Evolutionary conservation across 1,140 invertebrate genomes (phyloP).

Genomic region (Zaprionus capensis): DNA sequence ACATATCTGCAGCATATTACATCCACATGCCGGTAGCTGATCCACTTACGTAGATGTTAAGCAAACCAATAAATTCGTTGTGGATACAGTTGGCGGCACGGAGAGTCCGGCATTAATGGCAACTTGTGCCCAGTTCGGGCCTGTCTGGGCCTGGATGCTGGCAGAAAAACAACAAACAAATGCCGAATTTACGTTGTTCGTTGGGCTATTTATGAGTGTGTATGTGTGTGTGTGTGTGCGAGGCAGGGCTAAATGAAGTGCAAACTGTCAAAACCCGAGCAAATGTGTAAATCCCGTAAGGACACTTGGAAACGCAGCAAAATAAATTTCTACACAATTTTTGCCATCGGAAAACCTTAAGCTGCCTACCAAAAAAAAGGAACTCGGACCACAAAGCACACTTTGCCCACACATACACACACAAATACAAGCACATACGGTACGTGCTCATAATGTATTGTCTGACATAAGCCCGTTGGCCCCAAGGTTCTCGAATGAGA

Average conservation of each 20-base stretch:
- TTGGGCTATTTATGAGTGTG: constrained; percentile 11
- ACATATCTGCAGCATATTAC: constrained; percentile 29
- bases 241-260: constrained; percentile 61
- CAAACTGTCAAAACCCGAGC: constrained; percentile 50
- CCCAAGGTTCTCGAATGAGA: not conserved
- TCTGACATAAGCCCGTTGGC: constrained; percentile 27
- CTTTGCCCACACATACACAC: not conserved
- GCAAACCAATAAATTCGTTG: constrained; percentile 67
- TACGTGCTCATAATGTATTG: constrained; percentile 41
- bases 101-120: constrained; percentile 58
- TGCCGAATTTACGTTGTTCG: constrained; percentile 27
- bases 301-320: constrained; percentile 55
- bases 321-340: constrained; percentile 65
- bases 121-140: constrained; percentile 66
- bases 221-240: constrained; percentile 17
- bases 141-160: constrained; percentile 37
- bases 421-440: not conserved
- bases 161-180: constrained; percentile 5
- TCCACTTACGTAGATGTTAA: constrained; percentile 68
- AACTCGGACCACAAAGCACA: constrained; percentile 9
- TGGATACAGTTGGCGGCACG: constrained; percentile 10
- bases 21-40: constrained; percentile 53
- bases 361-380: not conserved
- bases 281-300: constrained; percentile 63
- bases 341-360: constrained; percentile 47